Evolutionary conservation across 1,140 invertebrate species (phyloP), one percentile per base, ranked within the genome.

Genomic region (Drosophila chauvacae): DNA sequence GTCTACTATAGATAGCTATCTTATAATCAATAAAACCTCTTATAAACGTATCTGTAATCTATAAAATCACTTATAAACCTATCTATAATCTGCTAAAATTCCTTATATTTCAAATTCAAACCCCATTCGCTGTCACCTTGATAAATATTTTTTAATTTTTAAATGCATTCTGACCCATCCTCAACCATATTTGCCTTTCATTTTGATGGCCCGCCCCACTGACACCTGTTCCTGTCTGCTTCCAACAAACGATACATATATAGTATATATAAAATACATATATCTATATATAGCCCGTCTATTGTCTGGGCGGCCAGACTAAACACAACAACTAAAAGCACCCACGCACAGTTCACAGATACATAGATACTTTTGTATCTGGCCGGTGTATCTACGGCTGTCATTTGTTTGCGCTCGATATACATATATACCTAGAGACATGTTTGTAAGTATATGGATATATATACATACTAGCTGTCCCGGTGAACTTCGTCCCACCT

Each of bases 251-350:
- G 14, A 44, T 3, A 51, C 37, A 20, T 3, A 51, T 30, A 20
- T 35, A 26, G 16, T 57, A 18, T 16, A 48, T 41, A 28, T 33
- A 47, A 20, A 9, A 37, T 20, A 50, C n/a, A 13, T 51, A 58
- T 55, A 42, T 60, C 26, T 76, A 62, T 76, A 70, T 58, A 73
- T 63, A 44, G 41, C 20, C 10, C 51, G 60, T 58, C 74, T 64
- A 76, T 79, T 71, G 81, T 84, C 77, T 84, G 47, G 23, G 64
- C 77, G 61, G 45, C 63, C 68, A 75, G 81, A 85, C 81, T 85
- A 85, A 85, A 85, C 82, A 85, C 73, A 86, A 65, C 68, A 85
- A 81, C 81, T 85, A 81, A 85, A 77, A 77, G 51, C 76, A 73
- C 81, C 79, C 61, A 71, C 58, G 45, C 72, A 68, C 53, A 72